phyloP scores from a whole-genome alignment of 2,797 vertebrate genomes.

The Esox masquinongy region DNA sequence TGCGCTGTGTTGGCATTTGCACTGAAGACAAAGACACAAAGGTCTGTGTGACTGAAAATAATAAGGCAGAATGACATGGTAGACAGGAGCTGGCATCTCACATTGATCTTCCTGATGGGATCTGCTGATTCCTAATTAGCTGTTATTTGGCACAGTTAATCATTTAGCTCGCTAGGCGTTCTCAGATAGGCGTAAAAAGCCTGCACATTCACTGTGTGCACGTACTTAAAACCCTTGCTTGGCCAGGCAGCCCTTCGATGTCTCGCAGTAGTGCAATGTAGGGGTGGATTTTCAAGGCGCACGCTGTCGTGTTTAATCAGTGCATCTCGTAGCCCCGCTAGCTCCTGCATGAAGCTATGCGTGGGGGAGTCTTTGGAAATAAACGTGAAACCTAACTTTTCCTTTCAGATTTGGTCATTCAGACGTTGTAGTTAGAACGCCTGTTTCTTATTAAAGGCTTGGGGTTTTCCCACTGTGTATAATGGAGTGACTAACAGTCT shows the following conservation, averaged over 20 bases:
- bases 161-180: constrained; percentile 30
- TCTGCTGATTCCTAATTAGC: constrained; percentile 49
- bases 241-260: constrained; percentile 1
- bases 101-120: constrained; percentile 33
- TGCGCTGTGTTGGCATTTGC: constrained; percentile 11
- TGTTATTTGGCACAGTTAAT: constrained; percentile 48
- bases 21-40: constrained; percentile 19
- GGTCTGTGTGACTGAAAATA: constrained; percentile 32
- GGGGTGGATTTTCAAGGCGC: constrained; percentile 4
- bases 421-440: constrained; percentile 4
- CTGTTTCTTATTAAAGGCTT: constrained; percentile 18
- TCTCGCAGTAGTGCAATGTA: not conserved
- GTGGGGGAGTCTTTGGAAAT: constrained; percentile 4
- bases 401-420: not conserved
- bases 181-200: constrained; percentile 11
- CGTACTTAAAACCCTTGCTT: not conserved
- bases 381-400: not conserved
- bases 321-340: not conserved
- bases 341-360: not conserved
- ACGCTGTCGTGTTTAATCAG: constrained; percentile 9
- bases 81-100: constrained; percentile 19
- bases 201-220: not conserved
- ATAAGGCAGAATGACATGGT: constrained; percentile 17
- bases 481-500: constrained; percentile 29
- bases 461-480: constrained; percentile 35